Conservation (phyloP, 2,113 vertebrate species). For the Cavia porcellus region DNA sequence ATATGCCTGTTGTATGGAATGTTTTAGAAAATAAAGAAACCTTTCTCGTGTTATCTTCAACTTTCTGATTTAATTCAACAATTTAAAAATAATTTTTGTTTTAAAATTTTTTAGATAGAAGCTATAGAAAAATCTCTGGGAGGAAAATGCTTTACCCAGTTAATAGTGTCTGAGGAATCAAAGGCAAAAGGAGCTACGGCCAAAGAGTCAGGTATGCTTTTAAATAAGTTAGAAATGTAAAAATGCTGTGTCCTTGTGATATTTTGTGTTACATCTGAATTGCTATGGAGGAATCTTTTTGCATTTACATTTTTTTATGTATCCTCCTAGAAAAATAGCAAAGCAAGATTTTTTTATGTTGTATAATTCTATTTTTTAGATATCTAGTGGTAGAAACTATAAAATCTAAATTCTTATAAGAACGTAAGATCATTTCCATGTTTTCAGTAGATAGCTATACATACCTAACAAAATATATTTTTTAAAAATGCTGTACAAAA, state of each 20-base stretch:
- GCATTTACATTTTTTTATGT: neutral
- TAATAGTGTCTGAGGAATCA: constrained; percentile 70
- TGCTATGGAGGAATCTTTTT: neutral
- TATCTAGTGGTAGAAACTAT: constrained; percentile 12
- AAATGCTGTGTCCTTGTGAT: neutral
- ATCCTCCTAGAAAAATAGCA: constrained; percentile 38
- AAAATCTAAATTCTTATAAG: constrained; percentile 61
- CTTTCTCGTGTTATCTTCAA: constrained; percentile 57
- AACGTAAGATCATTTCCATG: constrained; percentile 20
- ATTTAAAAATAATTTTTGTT: constrained; percentile 55
- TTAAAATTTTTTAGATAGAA: constrained; percentile 87
- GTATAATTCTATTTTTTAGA: constrained; percentile 44
- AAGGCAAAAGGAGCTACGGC: constrained; percentile 83
- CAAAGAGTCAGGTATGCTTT: constrained; percentile 81
- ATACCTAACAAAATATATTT: constrained; percentile 27
- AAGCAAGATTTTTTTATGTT: neutral
- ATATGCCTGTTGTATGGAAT: neutral
- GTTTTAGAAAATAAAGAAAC: constrained; percentile 45
- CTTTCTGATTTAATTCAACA: constrained; percentile 64
- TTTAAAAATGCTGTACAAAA: constrained; percentile 4
- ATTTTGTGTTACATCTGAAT: constrained; percentile 46
- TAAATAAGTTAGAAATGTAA: neutral
- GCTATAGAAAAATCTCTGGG: constrained; percentile 80
- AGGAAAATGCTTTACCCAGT: constrained; percentile 71
- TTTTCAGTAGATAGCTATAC: neutral